A percentile compares a stretch with the other conserved stretches of the same genome.
Conservation (phyloP, 2,113 vertebrate species). For the Numida meleagris region DNA sequence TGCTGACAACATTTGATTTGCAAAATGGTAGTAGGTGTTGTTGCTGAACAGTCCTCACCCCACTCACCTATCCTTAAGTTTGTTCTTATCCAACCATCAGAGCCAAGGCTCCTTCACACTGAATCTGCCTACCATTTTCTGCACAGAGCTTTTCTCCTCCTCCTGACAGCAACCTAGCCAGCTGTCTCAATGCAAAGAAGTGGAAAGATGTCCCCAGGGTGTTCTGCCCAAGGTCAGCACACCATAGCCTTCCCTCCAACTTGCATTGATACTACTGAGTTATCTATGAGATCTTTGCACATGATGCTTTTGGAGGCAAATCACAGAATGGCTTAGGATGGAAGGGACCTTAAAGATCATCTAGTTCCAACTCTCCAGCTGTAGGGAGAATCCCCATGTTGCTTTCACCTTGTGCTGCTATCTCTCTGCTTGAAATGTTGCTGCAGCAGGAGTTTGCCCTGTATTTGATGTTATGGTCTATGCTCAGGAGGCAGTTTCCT, state of each 20-base stretch:
- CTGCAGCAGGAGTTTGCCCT: not conserved
- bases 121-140: not conserved
- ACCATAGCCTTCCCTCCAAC: not conserved
- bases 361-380: too few relatives aligned
- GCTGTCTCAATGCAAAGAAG: not conserved
- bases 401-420: not conserved
- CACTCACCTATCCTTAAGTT: not conserved
- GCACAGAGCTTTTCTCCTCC: not conserved
- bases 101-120: not conserved
- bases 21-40: not conserved
- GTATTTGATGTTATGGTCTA: not conserved
- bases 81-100: not conserved
- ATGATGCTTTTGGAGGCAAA: not conserved
- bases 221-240: not conserved
- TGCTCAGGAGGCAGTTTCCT: not conserved
- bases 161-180: not conserved
- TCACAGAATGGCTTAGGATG: not conserved
- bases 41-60: not conserved
- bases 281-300: not conserved
- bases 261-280: fast-evolving
- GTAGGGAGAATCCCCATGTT: not conserved
- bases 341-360: too few relatives aligned
- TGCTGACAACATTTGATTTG: not conserved
- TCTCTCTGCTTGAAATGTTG: not conserved
- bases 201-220: not conserved